Base-by-base conservation (phyloP, 1,140 invertebrate genomes). In the Teleopsis dalmanni region DNA sequence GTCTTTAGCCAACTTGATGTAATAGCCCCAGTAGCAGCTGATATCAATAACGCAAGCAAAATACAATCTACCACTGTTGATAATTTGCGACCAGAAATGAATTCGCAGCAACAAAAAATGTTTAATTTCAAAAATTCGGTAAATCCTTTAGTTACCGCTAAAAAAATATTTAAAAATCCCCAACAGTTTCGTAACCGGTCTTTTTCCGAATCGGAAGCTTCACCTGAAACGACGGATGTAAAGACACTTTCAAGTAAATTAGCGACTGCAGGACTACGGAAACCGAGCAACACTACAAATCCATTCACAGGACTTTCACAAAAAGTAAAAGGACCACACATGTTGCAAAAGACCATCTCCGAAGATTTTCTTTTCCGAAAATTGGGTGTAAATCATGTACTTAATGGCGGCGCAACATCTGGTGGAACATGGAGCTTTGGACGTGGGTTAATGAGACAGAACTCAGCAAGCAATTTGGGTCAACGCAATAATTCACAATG, bases 331-430 rank as follows among this genome's bases (percentile, higher is more conserved):
- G 66, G 64, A 2, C 62, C 63, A 2, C 65, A 68, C 8, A 54
- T 64, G 52, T 50, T 71, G 49, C 67, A 70, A 18, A 71, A 71
- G 45, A 71, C 68, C 48, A 60, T 66, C 37, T 71, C 68, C 9
- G 68, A 71, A 55, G 64, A 70, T 19, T 67, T 65, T 47, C 54
- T 71, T 0, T 67, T 67, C 36, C 59, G 64, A 21, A 67, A 65
- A 11, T 26, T 65, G 34, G 58, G 57, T 31, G 38, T 54, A 4
- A 38, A 40, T 31, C 18, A 25, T 31, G 22, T 14, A 25, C 18
- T n/a, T 40, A 26, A 26, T 22, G 48, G 38, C 23, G 44, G 46
- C 40, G 50, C 4, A 61, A 23, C 58, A 19, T 10, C 16, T 18
- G 16, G 26, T 46, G 60, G 53, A 34, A 70, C 62, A 3, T 70